A percentile compares a stretch with the other conserved stretches of the same genome.
These are phyloP conservation scores for Graphium colonna DNA, from an alignment of 2,888 invertebrate genomes.

Conservation along the genomic window DNA sequence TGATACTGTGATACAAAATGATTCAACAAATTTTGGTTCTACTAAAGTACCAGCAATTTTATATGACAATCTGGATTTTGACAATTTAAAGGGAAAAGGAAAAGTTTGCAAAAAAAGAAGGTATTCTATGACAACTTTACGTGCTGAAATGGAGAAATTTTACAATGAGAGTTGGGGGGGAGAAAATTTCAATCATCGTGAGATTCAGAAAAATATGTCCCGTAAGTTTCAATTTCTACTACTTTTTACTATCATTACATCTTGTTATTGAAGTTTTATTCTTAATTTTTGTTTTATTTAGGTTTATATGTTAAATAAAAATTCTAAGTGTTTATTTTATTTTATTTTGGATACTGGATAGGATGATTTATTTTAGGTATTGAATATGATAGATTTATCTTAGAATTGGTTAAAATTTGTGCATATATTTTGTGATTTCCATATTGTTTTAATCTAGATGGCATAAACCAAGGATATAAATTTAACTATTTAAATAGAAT, in stretches of 20 bases:
- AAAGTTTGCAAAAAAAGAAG: slow-evolving; percentile 51
- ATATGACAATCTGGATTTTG: slow-evolving; percentile 67
- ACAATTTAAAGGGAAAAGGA: slow-evolving; percentile 64
- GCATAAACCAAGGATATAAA: too few species aligned
- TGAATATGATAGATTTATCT: too few species aligned
- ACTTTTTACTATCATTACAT: not conserved
- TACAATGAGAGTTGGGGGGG: slow-evolving; percentile 84
- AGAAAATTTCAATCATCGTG: slow-evolving; percentile 80
- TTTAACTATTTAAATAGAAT: too few species aligned
- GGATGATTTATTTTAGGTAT: too few species aligned
- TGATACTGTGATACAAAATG: slow-evolving; percentile 18
- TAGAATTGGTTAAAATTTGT: too few species aligned
- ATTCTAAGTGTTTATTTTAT: too few species aligned
- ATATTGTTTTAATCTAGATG: too few species aligned
- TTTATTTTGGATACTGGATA: too few species aligned
- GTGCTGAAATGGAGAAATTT: slow-evolving; percentile 81
- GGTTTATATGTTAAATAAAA: too few species aligned
- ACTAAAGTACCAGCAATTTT: slow-evolving; percentile 69
- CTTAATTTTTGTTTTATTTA: too few species aligned
- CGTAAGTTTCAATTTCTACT: slow-evolving; percentile 64
- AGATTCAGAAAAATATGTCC: slow-evolving; percentile 82
- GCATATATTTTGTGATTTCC: too few species aligned
- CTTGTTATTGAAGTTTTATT: too few species aligned
- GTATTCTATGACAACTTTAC: slow-evolving; percentile 62
- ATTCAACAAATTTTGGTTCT: slow-evolving; percentile 54